phyloP scores from a whole-genome alignment of 2,797 vertebrate species.

The Hemibagrus guttatus region DNA sequence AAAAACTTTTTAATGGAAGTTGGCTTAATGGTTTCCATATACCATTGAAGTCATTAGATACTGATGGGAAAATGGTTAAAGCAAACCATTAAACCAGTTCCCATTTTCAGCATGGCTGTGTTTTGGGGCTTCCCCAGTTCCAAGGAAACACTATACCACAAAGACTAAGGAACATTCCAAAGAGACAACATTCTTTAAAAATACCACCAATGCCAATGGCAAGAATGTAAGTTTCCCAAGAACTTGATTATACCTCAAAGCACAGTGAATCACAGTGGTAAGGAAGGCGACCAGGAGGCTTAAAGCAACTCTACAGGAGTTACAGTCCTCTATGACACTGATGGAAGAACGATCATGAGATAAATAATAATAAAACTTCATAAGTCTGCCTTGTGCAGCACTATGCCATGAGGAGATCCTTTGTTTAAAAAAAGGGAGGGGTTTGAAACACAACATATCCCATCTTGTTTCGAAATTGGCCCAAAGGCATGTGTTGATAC shows the following conservation, averaged over 20 bases:
- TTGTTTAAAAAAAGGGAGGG: neutral
- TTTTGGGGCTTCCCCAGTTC: neutral
- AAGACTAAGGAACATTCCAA: neutral
- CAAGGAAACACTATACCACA: slow-evolving; percentile 1
- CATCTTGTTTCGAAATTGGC: slow-evolving; percentile 12
- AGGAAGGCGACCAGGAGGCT: neutral
- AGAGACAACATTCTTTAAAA: neutral
- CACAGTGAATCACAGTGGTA: neutral
- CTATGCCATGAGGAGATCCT: neutral
- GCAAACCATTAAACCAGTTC: slow-evolving; percentile 5
- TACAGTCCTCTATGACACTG: neutral
- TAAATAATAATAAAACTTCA: neutral
- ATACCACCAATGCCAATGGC: neutral
- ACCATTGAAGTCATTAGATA: slow-evolving; percentile 25
- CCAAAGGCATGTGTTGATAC: neutral
- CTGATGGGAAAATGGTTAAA: slow-evolving; percentile 11
- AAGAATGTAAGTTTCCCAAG: neutral
- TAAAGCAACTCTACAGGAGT: neutral
- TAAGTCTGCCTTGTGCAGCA: neutral
- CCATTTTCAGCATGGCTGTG: slow-evolving; percentile 19
- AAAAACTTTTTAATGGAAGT: neutral
- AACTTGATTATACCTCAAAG: neutral
- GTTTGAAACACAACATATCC: neutral
- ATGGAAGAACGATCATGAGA: neutral
- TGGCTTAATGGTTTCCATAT: slow-evolving; percentile 49